These are phyloP conservation scores for Scotopteryx bipunctaria DNA, from an alignment of 2,888 invertebrate species.

Conservation along the genomic window DNA sequence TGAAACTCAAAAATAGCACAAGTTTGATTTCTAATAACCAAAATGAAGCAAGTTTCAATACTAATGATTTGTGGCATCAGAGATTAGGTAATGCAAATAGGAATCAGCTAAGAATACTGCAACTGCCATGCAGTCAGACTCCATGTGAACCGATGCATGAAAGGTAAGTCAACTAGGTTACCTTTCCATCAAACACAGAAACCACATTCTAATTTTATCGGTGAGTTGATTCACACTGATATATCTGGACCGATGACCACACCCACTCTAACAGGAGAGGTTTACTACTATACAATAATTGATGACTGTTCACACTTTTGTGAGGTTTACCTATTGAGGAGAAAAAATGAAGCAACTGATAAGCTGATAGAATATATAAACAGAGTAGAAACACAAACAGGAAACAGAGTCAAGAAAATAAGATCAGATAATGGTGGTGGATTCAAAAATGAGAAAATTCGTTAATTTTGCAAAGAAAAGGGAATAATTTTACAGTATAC, in stretches of 20 bases:
- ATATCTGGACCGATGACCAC: too few species aligned
- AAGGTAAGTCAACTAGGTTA: not conserved
- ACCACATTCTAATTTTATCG: too few species aligned
- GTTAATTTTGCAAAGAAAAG: not conserved
- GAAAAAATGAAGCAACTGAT: constrained; percentile 29
- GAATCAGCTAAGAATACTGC: not conserved
- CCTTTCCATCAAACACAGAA: too few species aligned
- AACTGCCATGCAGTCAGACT: not conserved
- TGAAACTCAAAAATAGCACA: too few species aligned
- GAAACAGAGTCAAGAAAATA: constrained; percentile 24
- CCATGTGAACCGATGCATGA: constrained; percentile 6
- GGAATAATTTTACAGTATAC: constrained; percentile 5
- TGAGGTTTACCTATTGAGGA: constrained; percentile 18
- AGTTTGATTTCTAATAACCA: too few species aligned
- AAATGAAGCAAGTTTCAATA: too few species aligned
- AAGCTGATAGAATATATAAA: constrained; percentile 27
- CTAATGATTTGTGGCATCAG: constrained; percentile 1
- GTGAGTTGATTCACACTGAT: too few species aligned
- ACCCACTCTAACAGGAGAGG: too few species aligned
- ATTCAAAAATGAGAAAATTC: not conserved
- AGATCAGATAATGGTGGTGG: constrained; percentile 28
- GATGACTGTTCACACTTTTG: too few species aligned
- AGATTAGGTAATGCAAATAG: not conserved
- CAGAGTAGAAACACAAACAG: constrained; percentile 23
- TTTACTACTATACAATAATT: too few species aligned